A percentile compares a stretch with the other conserved stretches of the same genome.
Evolutionary conservation across 2,888 invertebrate genomes (phyloP).

Genomic region (Lissocephala sabroskyi): DNA sequence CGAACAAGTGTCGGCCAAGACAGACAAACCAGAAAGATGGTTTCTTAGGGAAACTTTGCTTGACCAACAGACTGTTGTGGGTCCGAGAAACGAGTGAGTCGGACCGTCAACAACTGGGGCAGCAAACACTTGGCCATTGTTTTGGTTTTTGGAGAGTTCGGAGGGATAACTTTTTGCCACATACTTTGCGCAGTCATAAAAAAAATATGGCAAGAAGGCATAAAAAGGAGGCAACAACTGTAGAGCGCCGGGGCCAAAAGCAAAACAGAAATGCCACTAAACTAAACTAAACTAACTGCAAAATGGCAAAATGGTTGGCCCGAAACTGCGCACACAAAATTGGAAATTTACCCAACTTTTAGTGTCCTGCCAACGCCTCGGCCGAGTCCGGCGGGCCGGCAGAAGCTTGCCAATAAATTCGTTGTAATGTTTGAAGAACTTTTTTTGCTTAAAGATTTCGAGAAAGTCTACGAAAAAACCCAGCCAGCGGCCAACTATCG

Average conservation of each 20-base stretch:
- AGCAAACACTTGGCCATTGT: conserved; percentile 32
- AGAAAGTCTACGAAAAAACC: conserved; percentile 13
- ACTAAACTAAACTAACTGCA: conserved; percentile 51
- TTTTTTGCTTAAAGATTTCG: conserved; percentile 40
- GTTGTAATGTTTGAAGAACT: conserved; percentile 14
- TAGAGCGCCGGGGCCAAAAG: too few species aligned
- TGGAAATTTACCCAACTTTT: conserved; percentile 48
- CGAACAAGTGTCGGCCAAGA: too few species aligned
- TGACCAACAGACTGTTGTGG: too few species aligned
- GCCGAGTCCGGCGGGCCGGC: conserved; percentile 26
- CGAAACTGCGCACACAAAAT: conserved; percentile 44
- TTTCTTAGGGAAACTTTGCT: too few species aligned
- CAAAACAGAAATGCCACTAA: conserved; percentile 2
- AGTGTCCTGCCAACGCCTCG: too few species aligned
- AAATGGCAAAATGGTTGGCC: conserved; percentile 35
- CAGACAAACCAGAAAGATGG: too few species aligned
- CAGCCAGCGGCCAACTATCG: conserved; percentile 29
- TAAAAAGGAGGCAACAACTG: conserved; percentile 43
- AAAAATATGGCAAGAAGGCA: conserved; percentile 33
- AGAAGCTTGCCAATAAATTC: conserved; percentile 39
- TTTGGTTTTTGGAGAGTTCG: conserved; percentile 15
- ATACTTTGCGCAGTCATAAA: conserved; percentile 58
- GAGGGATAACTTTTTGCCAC: conserved; percentile 27
- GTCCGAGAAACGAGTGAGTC: too few species aligned
- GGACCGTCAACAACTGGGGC: conserved; percentile 10